These are phyloP conservation scores for Diarsia dahlii DNA, from an alignment of 2,888 invertebrate species.

Conservation along the genomic window DNA sequence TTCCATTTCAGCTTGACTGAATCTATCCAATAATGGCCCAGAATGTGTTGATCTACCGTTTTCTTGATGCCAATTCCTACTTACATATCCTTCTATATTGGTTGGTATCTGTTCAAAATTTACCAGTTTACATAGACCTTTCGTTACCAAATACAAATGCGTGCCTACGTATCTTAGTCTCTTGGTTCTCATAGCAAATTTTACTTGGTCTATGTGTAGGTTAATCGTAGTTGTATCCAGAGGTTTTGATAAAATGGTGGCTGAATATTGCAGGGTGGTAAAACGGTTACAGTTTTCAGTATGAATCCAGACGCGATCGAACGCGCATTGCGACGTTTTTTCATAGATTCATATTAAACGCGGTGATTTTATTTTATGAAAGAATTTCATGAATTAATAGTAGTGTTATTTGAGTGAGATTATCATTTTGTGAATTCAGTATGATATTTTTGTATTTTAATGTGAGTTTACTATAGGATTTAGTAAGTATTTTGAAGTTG, in stretches of 20 bases:
- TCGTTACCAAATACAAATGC: not conserved
- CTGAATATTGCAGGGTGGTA: slow-evolving; percentile 62
- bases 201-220: slow-evolving; percentile 5
- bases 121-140: slow-evolving; percentile 38
- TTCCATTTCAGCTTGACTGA: slow-evolving; percentile 9
- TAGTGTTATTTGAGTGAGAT: slow-evolving; percentile 5
- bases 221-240: not conserved
- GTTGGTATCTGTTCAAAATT: slow-evolving; percentile 5
- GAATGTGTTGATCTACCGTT: not conserved
- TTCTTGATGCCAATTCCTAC: not conserved
- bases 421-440: not conserved
- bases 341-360: slow-evolving; percentile 1
- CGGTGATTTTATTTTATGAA: not conserved
- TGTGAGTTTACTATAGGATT: not conserved
- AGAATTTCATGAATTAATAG: not conserved
- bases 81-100: not conserved
- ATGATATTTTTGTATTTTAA: not conserved
- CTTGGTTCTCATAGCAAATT: slow-evolving; percentile 30
- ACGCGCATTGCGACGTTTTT: slow-evolving; percentile 73
- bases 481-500: slow-evolving; percentile 37
- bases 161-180: slow-evolving; percentile 5
- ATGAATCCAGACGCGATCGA: slow-evolving; percentile 66
- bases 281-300: slow-evolving; percentile 79
- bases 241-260: slow-evolving; percentile 62
- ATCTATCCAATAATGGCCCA: not conserved